phyloP scores from a whole-genome alignment of 2,888 invertebrate species.

The Aphidoletes aphidimyza region DNA sequence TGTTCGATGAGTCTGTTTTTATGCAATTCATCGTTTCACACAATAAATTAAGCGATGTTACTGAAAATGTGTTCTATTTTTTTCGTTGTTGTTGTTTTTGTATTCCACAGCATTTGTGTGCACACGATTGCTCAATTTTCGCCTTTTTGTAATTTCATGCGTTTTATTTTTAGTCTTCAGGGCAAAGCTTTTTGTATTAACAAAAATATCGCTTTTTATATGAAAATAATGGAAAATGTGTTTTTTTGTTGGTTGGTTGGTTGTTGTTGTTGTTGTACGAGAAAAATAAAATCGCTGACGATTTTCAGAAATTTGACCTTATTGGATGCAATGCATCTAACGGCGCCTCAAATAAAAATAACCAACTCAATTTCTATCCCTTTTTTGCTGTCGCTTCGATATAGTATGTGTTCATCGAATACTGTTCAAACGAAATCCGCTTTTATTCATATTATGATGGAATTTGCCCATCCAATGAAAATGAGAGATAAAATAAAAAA shows the following conservation, averaged over 20 bases:
- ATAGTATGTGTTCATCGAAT: background rate
- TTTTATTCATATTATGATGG: background rate
- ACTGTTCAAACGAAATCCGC: background rate
- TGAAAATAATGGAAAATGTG: background rate
- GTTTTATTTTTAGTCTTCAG: background rate
- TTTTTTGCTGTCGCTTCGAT: too few species aligned
- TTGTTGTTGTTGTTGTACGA: too few species aligned
- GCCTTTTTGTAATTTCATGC: background rate
- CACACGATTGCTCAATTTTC: background rate
- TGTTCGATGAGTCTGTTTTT: background rate
- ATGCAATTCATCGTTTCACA: background rate
- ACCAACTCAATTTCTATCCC: too few species aligned
- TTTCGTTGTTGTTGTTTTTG: background rate
- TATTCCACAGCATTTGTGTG: background rate
- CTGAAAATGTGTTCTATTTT: too few species aligned
- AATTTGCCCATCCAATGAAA: too few species aligned
- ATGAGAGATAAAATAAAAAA: too few species aligned
- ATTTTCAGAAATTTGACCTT: background rate
- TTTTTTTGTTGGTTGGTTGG: too few species aligned
- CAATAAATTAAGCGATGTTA: constrained; percentile 1
- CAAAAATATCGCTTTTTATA: background rate
- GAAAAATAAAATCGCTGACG: too few species aligned
- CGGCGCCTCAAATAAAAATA: background rate
- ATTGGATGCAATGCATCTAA: background rate
- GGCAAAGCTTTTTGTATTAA: background rate